Conservation (phyloP, 2,797 vertebrate species). For the Pseudochromis fuscus region DNA sequence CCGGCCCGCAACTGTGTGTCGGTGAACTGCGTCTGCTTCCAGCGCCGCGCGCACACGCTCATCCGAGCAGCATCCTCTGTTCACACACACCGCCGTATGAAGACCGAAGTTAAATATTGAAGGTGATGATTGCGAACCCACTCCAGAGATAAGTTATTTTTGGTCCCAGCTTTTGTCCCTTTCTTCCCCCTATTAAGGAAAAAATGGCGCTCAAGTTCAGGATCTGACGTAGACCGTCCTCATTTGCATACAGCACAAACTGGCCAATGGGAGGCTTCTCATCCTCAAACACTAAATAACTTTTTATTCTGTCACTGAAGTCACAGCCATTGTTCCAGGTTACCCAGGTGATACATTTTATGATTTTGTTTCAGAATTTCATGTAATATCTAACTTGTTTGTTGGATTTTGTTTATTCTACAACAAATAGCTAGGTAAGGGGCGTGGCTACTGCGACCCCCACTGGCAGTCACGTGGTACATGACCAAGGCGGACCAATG, state of each 20-base stretch:
- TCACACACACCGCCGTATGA: background rate
- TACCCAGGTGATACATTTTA: background rate
- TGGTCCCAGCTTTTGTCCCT: constrained; percentile 77
- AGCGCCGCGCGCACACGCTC: constrained; percentile 40
- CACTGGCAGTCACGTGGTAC: constrained; percentile 74
- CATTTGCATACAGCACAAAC: constrained; percentile 89
- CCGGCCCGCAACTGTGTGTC: constrained; percentile 72
- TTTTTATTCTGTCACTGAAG: constrained; percentile 42
- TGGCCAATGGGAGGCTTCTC: constrained; percentile 86
- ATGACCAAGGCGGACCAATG: constrained; percentile 49
- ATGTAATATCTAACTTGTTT: constrained; percentile 28
- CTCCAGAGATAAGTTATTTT: constrained; percentile 55
- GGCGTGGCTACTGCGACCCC: constrained; percentile 41
- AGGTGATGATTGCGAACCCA: background rate
- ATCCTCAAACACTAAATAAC: constrained; percentile 66
- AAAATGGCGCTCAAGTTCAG: constrained; percentile 96
- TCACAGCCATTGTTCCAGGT: background rate
- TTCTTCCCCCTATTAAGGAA: constrained; percentile 82
- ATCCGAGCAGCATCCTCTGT: constrained; percentile 54
- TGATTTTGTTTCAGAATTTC: constrained; percentile 31
- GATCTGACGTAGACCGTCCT: constrained; percentile 89
- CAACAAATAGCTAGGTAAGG: constrained; percentile 63
- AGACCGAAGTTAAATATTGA: background rate
- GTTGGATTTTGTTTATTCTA: constrained; percentile 6
- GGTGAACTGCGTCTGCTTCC: constrained; percentile 61